Evolutionary conservation across 1,140 invertebrate genomes (phyloP).

Genomic region (Drosophila bocki): DNA sequence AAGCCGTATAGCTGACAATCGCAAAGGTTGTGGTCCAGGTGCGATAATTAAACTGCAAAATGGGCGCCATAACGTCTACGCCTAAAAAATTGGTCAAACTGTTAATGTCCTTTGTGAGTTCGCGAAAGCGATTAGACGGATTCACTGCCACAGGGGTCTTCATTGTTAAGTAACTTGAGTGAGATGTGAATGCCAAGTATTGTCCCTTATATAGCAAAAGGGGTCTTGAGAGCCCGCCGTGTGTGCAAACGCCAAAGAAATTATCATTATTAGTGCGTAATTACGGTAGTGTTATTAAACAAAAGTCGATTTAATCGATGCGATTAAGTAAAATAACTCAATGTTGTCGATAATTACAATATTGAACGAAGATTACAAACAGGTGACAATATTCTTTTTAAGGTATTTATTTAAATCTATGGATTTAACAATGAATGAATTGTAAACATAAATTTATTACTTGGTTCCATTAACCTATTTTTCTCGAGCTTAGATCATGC

Average conservation of each 20-base stretch:
- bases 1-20: slow-evolving; percentile 29
- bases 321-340: not conserved
- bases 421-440: not conserved
- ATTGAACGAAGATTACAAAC: not conserved
- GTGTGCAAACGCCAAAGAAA: slow-evolving; percentile 4
- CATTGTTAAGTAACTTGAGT: slow-evolving; percentile 16
- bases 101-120: slow-evolving; percentile 44
- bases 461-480: too few species aligned
- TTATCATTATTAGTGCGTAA: slow-evolving; percentile 24
- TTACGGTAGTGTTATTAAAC: slow-evolving; percentile 10
- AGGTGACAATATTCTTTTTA: not conserved
- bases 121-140: slow-evolving; percentile 30
- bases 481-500: too few species aligned
- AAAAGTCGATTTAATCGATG: slow-evolving; percentile 9
- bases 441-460: too few species aligned
- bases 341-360: not conserved
- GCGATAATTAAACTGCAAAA: slow-evolving; percentile 32
- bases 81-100: slow-evolving; percentile 34
- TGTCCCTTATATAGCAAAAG: slow-evolving; percentile 17
- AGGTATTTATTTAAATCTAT: not conserved
- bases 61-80: slow-evolving; percentile 32
- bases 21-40: slow-evolving; percentile 46
- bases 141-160: not conserved
- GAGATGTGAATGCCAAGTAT: not conserved
- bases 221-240: not conserved